phyloP scores from a whole-genome alignment of 1,140 invertebrate genomes.

The Asbolus verrucosus region DNA sequence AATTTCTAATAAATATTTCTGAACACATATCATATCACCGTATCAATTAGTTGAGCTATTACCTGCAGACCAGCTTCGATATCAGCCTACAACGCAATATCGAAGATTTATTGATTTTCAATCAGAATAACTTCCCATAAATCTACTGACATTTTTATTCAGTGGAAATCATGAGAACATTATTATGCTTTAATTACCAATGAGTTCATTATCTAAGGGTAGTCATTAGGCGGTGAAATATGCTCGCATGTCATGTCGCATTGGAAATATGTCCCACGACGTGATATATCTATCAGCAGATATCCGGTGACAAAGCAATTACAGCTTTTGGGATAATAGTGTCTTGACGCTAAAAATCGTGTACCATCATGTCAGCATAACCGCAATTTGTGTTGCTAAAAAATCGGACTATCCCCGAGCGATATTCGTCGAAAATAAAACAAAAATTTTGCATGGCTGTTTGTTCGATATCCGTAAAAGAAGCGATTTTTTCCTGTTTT shows the following conservation, averaged over 20 bases:
- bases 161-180: background rate
- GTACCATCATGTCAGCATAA: too few species aligned
- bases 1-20: conserved; percentile 47
- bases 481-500: too few species aligned
- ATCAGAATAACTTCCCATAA: conserved; percentile 43
- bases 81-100: conserved; percentile 41
- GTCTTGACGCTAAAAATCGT: too few species aligned
- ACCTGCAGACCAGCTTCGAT: conserved; percentile 6
- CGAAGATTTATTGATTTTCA: conserved; percentile 46
- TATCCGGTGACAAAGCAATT: too few species aligned
- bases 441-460: too few species aligned
- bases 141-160: conserved; percentile 39
- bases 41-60: conserved; percentile 46
- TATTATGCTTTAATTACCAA: conserved; percentile 13
- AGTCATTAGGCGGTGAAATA: conserved; percentile 9
- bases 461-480: too few species aligned
- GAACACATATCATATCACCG: conserved; percentile 41
- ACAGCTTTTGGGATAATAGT: too few species aligned
- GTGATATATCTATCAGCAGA: too few species aligned
- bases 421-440: too few species aligned
- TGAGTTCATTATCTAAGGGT: conserved; percentile 7
- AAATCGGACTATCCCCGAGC: too few species aligned
- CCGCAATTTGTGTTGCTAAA: too few species aligned
- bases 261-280: too few species aligned
- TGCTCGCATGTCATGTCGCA: background rate